Percentiles rank a stretch among this genome's conserved stretches.
These are phyloP conservation scores for Creontiades dilutus DNA, from an alignment of 2,888 invertebrate genomes.

Conservation along the genomic window DNA sequence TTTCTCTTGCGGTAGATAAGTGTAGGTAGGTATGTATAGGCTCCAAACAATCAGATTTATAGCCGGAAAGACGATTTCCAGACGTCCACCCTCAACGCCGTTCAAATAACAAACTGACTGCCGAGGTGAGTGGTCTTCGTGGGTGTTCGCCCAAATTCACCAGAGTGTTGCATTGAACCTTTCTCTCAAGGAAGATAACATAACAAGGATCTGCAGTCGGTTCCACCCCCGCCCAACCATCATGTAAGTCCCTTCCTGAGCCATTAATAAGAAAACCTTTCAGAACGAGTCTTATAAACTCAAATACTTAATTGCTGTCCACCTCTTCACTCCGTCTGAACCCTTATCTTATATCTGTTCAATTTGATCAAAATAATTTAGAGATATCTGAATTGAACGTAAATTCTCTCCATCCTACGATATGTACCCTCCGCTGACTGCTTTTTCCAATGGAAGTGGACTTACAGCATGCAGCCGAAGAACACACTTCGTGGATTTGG, in stretches of 20 bases:
- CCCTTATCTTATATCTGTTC: not conserved
- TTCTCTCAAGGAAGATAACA: not conserved
- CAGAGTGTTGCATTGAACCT: not conserved
- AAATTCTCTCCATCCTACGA: not conserved
- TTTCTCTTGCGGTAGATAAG: not conserved
- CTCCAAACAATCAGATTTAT: not conserved
- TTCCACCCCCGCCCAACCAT: conserved; percentile 7
- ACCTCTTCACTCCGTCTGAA: not conserved
- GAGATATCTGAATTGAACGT: not conserved
- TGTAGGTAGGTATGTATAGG: not conserved
- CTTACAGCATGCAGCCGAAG: too few species aligned
- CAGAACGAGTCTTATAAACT: not conserved
- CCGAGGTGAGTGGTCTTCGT: not conserved
- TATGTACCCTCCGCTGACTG: not conserved
- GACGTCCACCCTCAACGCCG: not conserved
- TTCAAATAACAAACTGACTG: not conserved
- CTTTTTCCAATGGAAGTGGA: too few species aligned
- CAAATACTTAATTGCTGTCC: not conserved
- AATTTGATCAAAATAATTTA: not conserved
- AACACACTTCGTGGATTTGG: not conserved
- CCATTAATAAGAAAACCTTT: conserved; percentile 13
- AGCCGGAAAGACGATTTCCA: not conserved
- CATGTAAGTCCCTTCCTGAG: not conserved
- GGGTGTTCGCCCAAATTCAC: not conserved
- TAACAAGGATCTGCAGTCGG: conserved; percentile 13